phyloP scores from a whole-genome alignment of 2,797 vertebrate species.

The Acrocephalus scirpaceus region DNA sequence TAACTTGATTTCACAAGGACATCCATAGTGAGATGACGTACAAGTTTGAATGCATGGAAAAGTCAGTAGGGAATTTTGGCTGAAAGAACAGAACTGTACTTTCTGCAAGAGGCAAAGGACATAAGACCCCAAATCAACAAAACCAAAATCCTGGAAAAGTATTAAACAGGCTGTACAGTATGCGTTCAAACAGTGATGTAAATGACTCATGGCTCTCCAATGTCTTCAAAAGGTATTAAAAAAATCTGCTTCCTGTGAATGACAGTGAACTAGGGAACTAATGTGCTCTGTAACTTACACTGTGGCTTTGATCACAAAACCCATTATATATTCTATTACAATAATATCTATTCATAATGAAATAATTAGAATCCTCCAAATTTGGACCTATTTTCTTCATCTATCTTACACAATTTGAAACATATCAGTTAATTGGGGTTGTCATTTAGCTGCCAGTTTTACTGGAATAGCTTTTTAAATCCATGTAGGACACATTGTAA shows the following conservation, averaged over 20 bases:
- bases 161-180: not conserved
- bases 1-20: not conserved
- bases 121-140: not conserved
- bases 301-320: not conserved
- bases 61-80: not conserved
- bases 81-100: not conserved
- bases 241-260: not conserved
- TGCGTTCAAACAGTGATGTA: not conserved
- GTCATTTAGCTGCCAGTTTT: conserved; percentile 26
- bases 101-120: not conserved
- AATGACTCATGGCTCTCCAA: not conserved
- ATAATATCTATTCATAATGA: not conserved
- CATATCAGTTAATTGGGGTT: conserved; percentile 16
- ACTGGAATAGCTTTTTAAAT: conserved; percentile 16
- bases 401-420: not conserved
- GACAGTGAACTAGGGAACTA: not conserved
- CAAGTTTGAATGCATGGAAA: not conserved
- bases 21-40: not conserved
- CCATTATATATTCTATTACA: not conserved
- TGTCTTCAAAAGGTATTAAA: not conserved
- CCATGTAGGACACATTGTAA: not conserved
- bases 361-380: conserved; percentile 5
- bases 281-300: not conserved
- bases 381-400: not conserved
- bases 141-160: not conserved